phyloP scores from a whole-genome alignment of 2,113 vertebrate genomes.

The Copsychus sechellarum region DNA sequence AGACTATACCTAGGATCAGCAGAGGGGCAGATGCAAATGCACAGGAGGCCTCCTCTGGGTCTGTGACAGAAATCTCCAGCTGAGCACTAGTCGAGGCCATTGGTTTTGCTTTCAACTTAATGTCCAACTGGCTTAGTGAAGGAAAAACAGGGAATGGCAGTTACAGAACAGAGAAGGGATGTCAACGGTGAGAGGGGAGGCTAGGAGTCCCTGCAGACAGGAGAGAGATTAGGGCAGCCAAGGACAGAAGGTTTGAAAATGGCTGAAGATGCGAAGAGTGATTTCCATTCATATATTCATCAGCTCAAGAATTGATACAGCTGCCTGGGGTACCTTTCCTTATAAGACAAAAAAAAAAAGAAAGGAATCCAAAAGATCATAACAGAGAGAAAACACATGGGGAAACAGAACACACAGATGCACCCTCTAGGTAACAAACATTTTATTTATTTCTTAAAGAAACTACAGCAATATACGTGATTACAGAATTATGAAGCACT shows the following conservation, averaged over 20 bases:
- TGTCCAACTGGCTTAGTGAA: not conserved
- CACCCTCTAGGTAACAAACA: slow-evolving; percentile 41
- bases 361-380: not conserved
- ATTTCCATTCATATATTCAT: not conserved
- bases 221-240: not conserved
- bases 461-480: slow-evolving; percentile 57
- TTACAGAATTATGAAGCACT: slow-evolving; percentile 55
- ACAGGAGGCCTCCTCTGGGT: not conserved
- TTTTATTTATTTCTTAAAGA: slow-evolving; percentile 67
- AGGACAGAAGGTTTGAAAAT: not conserved
- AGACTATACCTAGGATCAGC: not conserved
- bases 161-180: not conserved
- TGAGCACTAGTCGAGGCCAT: not conserved
- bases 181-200: not conserved
- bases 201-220: not conserved
- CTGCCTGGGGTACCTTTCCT: not conserved
- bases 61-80: not conserved
- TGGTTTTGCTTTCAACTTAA: not conserved
- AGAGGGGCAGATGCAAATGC: not conserved
- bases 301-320: not conserved
- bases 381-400: not conserved
- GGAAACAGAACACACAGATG: not conserved
- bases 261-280: not conserved
- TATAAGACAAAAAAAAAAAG: not conserved
- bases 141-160: not conserved